Evolutionary conservation across 1,140 invertebrate species (phyloP), one percentile per base, ranked within the genome.

Genomic region (Trachelipus rathkii): DNA sequence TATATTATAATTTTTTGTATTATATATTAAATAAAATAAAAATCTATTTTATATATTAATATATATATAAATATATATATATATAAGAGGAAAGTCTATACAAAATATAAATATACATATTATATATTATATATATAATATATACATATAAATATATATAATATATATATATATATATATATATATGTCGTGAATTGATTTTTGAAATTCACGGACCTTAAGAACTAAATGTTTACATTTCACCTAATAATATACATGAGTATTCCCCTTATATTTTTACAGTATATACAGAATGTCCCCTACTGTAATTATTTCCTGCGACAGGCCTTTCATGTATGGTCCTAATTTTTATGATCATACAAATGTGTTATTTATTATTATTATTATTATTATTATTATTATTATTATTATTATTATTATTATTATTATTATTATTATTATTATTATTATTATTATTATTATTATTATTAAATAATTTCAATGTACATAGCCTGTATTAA

Each of bases 381-480:
- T 70, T 70, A 10, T 70, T 19, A 9, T 21, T 70, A 21, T 33
- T 21, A 10, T 21, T 70, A 70, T n/a, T n/a, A n/a, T n/a, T n/a
- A n/a, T n/a, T 11, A 60, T 60, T 60, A 60, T 60, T 60, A 60
- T 60, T 11, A 60, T 23, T n/a, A 66, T 66, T n/a, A 66, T n/a
- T 23, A 66, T 66, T 23, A 66, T 23, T n/a, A 66, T 66, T n/a
- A 66, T n/a, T 23, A 66, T 66, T 23, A 66, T 66, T 66, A 66
- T 66, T 23, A 23, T 66, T 23, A 66, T 66, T 66, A 66, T n/a
- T 23, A 71, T 71, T 45, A 33, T 43, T 15, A 23, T 21, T 44
- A 44, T 23, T 70, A 75, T 71, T 71, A 69, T 45, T 43, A n/a
- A n/a, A n/a, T n/a, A 70, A 44, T 75, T 44, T 71, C 43, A 33